Conservation (phyloP, 2,888 invertebrate species). For the Tenthredo scrophulariae region DNA sequence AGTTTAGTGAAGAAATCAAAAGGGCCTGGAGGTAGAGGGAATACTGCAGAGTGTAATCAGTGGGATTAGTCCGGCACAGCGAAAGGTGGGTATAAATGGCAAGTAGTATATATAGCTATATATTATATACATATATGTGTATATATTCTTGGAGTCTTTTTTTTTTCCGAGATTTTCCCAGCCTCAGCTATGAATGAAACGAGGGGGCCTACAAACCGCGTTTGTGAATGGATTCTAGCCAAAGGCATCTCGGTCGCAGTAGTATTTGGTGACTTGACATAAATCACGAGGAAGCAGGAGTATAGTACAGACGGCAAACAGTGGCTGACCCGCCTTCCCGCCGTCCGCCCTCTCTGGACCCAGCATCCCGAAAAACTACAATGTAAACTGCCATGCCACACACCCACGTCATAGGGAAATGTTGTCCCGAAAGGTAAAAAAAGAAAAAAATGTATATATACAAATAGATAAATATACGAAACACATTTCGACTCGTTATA, state of each 20-base stretch:
- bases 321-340: constrained; percentile 71
- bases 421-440: neutral
- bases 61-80: constrained; percentile 12
- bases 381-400: constrained; percentile 51
- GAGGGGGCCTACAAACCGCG: constrained; percentile 60
- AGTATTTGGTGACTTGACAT: constrained; percentile 66
- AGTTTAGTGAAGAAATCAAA: neutral
- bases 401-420: constrained; percentile 42
- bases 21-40: neutral
- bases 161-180: constrained; percentile 39
- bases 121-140: too few relatives aligned
- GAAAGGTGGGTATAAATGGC: constrained; percentile 16
- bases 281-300: constrained; percentile 72
- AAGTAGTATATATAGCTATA: neutral
- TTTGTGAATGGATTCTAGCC: constrained; percentile 59
- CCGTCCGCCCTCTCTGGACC: constrained; percentile 54
- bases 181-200: constrained; percentile 64
- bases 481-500: constrained; percentile 26
- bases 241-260: constrained; percentile 55
- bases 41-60: constrained; percentile 23
- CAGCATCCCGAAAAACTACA: constrained; percentile 48
- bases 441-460: neutral
- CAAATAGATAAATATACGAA: constrained; percentile 39
- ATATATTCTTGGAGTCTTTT: constrained; percentile 20
- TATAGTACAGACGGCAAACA: constrained; percentile 72